These are phyloP conservation scores for Muricea muricata DNA, from an alignment of 92 coral and sea anemone species.

Conservation along the genomic window DNA sequence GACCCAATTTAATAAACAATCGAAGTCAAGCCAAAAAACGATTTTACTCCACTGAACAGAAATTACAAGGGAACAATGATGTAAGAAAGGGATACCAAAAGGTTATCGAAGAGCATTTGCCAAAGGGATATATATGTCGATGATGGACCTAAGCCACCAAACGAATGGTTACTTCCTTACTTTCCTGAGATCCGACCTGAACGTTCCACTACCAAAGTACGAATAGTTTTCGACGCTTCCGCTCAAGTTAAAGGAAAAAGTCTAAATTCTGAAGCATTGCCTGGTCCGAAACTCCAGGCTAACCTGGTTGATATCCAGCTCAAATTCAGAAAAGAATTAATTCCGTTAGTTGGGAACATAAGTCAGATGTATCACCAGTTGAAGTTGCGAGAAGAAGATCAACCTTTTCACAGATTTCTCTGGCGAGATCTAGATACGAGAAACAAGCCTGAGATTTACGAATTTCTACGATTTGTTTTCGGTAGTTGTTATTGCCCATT, in stretches of 20 bases:
- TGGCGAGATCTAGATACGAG: conserved; percentile 43
- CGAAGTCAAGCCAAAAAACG: no score
- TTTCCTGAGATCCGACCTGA: conserved; percentile 37
- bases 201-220: background rate
- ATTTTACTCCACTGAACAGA: no score
- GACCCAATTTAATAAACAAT: no score
- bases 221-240: background rate
- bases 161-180: conserved; percentile 11
- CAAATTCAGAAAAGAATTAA: conserved; percentile 40
- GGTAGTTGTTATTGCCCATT: conserved; percentile 55
- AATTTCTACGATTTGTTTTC: conserved; percentile 58
- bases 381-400: conserved; percentile 39
- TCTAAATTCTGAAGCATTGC: conserved; percentile 20
- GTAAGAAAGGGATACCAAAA: no score
- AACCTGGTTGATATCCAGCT: conserved; percentile 42
- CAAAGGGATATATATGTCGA: no score
- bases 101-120: no score
- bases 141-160: no score
- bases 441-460: conserved; percentile 52
- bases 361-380: conserved; percentile 60
- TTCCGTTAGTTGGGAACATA: no score
- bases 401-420: conserved; percentile 53
- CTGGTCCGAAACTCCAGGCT: conserved; percentile 39
- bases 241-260: conserved; percentile 27
- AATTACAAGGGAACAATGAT: no score